Conservation (phyloP, 2,888 invertebrate species). For the Nemurella pictetii region DNA sequence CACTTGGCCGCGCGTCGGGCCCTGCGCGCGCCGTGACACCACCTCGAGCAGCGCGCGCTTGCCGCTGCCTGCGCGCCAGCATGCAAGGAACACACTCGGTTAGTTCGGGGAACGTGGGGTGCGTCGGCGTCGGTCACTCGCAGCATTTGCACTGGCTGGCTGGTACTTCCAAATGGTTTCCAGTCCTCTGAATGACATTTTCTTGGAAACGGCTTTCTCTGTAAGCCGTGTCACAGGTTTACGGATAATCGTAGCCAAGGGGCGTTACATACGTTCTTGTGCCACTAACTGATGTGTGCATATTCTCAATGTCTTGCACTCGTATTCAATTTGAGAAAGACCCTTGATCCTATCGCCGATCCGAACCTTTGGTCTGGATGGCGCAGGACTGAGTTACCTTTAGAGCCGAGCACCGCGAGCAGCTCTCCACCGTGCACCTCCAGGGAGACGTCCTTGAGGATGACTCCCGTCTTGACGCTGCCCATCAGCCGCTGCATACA, state of each 20-base stretch:
- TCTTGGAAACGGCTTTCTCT: no score
- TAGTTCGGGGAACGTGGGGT: background rate
- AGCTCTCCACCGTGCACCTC: constrained; percentile 92
- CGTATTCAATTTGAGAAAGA: no score
- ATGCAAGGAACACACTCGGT: no score
- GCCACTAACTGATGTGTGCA: no score
- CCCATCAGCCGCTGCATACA: constrained; percentile 75
- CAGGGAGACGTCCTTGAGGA: constrained; percentile 89
- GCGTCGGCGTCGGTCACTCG: background rate
- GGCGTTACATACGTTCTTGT: no score
- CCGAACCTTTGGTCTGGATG: no score
- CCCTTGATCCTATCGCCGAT: no score
- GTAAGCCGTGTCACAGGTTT: no score
- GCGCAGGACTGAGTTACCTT: constrained; percentile 75
- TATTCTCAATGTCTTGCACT: no score
- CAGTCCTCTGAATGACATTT: no score
- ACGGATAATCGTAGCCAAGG: no score
- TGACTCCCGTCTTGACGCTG: constrained; percentile 79
- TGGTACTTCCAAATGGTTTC: no score
- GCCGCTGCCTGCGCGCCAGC: constrained; percentile 86
- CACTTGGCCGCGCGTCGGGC: constrained; percentile 85
- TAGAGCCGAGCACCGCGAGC: constrained; percentile 89
- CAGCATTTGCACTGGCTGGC: background rate
- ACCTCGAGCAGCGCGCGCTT: constrained; percentile 94
- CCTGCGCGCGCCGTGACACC: constrained; percentile 78